Conservation (phyloP, 2,797 vertebrate species). For the Periparus ater region DNA sequence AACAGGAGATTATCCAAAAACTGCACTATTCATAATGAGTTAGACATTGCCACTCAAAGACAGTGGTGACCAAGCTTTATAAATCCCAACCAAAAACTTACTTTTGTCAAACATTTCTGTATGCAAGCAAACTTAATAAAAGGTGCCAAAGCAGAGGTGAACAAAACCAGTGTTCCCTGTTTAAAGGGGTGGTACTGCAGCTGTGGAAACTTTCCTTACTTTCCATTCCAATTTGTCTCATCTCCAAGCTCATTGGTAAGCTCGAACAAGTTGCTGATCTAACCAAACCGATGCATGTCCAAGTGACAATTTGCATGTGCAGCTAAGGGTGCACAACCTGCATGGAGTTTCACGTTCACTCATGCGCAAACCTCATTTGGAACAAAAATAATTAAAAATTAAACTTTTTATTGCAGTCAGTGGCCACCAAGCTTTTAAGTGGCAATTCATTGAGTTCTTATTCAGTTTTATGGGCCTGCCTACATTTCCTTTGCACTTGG, state of each 20-base stretch:
- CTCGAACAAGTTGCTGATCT: not conserved
- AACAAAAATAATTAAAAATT: not conserved
- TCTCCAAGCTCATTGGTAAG: not conserved
- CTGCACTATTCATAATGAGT: not conserved
- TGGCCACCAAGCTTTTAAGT: slow-evolving; percentile 50
- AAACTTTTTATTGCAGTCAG: not conserved
- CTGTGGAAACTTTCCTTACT: slow-evolving; percentile 6
- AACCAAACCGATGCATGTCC: not conserved
- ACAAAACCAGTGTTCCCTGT: not conserved
- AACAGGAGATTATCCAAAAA: slow-evolving; percentile 8
- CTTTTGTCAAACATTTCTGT: not conserved
- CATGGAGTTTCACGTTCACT: not conserved
- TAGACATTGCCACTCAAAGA: not conserved
- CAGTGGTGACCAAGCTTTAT: not conserved
- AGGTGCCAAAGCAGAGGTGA: not conserved
- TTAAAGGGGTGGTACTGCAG: not conserved
- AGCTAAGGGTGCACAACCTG: not conserved
- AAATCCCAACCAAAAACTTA: not conserved
- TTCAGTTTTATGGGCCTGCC: slow-evolving; percentile 67
- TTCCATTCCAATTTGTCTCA: not conserved
- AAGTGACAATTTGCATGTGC: not conserved
- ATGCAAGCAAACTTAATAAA: not conserved
- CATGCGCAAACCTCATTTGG: not conserved
- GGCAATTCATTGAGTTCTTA: slow-evolving; percentile 59
- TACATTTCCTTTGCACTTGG: slow-evolving; percentile 63